Conservation (phyloP, 2,888 invertebrate species). For the Electrophaes corylata region DNA sequence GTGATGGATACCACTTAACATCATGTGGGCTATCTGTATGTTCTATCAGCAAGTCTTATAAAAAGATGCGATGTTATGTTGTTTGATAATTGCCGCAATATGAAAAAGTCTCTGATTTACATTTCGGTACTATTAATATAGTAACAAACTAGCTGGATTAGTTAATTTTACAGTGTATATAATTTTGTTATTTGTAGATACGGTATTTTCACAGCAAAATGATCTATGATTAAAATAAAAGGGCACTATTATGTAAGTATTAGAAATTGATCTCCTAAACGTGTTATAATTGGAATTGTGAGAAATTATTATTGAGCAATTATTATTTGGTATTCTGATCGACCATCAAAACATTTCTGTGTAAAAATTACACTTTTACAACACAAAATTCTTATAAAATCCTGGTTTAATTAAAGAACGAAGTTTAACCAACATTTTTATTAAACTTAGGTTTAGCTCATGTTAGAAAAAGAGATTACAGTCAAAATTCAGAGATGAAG, state of each 20-base stretch:
- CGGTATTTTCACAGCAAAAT: slow-evolving; percentile 4
- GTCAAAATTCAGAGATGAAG: not conserved
- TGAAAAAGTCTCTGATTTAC: not conserved
- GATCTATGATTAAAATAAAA: slow-evolving; percentile 13
- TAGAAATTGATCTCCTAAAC: slow-evolving; percentile 38
- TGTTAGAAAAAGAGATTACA: not conserved
- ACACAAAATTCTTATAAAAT: not conserved
- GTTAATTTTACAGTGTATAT: slow-evolving; percentile 18
- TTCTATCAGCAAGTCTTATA: no score
- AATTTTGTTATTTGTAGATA: slow-evolving; percentile 21
- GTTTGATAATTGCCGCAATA: not conserved
- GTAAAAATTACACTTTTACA: not conserved
- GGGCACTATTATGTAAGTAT: slow-evolving; percentile 27
- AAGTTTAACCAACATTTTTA: not conserved
- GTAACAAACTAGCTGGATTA: slow-evolving; percentile 21
- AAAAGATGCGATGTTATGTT: not conserved
- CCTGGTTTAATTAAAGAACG: not conserved
- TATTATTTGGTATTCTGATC: not conserved
- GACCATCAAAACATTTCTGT: not conserved
- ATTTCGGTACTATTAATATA: not conserved
- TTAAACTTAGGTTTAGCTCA: not conserved
- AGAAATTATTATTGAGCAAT: slow-evolving; percentile 1
- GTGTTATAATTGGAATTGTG: slow-evolving; percentile 3
- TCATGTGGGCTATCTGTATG: no score
- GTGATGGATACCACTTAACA: no score